Base-by-base conservation (phyloP, 2,888 invertebrate species). In the Agonopterix arenella region DNA sequence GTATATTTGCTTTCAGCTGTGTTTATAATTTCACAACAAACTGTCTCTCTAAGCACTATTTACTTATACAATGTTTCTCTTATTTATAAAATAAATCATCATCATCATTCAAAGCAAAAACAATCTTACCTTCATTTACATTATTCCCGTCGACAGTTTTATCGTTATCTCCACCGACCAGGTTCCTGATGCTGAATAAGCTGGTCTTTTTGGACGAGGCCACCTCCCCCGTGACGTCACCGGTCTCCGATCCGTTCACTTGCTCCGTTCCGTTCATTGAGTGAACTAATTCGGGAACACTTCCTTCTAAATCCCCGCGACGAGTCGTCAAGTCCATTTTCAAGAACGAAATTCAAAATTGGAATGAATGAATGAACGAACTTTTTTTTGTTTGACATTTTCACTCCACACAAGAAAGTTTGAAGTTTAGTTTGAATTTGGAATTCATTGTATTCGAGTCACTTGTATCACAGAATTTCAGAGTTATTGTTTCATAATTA, bases 301-400 rank as follows among this genome's bases (percentile, higher is more conserved):
- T 60, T 13, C 74, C 82, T 62, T 72, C 64, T 58, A 71, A 57
- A 43, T 82, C 84, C 60, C 75, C 79, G 43, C 88, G 80, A 54
- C 89, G 84, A 56, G 86, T 89, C 18, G 88, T 86, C 76, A 89
- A 75, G 83, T 89, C 89, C 89, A 89, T 89, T 66, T 80, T 82
- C 68, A 59, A 60, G 59, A 42, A 46, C 43, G 45, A 52, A 54
- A 50, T 58, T 58, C 46, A 48, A 53, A 52, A 54, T 52, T 52
- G 49, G 58, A 47, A 46, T 16, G 43, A 43, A 43, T 11, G 38
- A 43, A 46, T 55, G 45, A 44, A 49, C 44, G 52, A 52, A 50
- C 52, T 51, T 55, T 52, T 47, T 52, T n/a, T 44, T 50, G 28
- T 28, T 28, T 28, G 28, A 28, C 28, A 28, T 28, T 28, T 28